These are phyloP conservation scores for Musca vetustissima DNA, from an alignment of 1,140 invertebrate genomes.

Conservation along the genomic window DNA sequence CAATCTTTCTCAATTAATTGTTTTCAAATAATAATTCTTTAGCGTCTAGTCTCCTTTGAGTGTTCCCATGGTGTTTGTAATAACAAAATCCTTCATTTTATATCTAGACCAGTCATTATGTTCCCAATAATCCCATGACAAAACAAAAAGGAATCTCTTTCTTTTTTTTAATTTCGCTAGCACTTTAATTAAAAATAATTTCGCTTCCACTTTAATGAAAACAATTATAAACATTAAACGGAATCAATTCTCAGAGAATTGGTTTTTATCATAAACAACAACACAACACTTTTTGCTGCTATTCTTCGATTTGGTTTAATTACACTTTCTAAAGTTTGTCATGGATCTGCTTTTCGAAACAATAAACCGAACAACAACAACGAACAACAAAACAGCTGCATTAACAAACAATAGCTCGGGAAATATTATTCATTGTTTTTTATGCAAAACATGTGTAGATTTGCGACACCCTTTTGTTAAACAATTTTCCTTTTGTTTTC, in stretches of 20 bases:
- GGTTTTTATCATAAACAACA: too few species aligned
- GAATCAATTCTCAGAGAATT: background rate
- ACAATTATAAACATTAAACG: background rate
- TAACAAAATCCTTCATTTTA: too few species aligned
- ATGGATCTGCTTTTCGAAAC: background rate
- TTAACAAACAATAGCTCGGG: background rate
- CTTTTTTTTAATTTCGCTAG: too few species aligned
- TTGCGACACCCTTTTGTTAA: constrained; percentile 19
- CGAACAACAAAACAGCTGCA: background rate
- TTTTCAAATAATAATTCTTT: too few species aligned
- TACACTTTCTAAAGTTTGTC: constrained; percentile 12
- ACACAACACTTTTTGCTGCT: too few species aligned
- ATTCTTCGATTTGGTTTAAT: constrained; percentile 8
- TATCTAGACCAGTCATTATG: too few species aligned
- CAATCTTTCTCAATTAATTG: too few species aligned
- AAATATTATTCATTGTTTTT: constrained; percentile 23
- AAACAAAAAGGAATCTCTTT: too few species aligned
- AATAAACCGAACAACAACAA: background rate
- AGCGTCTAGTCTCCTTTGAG: too few species aligned
- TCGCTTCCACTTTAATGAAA: background rate
- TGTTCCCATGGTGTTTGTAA: too few species aligned
- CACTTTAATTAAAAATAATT: too few species aligned
- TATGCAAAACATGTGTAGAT: constrained; percentile 23
- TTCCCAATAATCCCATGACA: too few species aligned
- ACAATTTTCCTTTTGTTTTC: background rate